phyloP scores from a whole-genome alignment of 2,888 invertebrate genomes.

The Ernsta delagoae region DNA sequence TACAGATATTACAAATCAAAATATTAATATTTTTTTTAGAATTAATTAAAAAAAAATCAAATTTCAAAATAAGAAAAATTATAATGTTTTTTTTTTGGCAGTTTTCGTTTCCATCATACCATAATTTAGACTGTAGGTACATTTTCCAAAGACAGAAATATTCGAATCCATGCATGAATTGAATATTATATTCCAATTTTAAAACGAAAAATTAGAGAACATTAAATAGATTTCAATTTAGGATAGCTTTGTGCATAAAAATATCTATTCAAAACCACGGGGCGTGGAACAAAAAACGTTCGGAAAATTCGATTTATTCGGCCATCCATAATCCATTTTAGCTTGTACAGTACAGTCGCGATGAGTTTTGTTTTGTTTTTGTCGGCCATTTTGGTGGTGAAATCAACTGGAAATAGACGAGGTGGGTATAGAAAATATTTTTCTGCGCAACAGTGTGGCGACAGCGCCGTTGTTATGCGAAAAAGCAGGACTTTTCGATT shows the following conservation, averaged over 20 bases:
- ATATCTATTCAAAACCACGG: slow-evolving; percentile 26
- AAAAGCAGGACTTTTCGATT: slow-evolving; percentile 31
- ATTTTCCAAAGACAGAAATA: no score
- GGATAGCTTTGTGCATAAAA: slow-evolving; percentile 18
- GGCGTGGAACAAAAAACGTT: slow-evolving; percentile 29
- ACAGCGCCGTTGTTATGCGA: slow-evolving; percentile 10
- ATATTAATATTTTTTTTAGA: no score
- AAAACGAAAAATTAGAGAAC: slow-evolving; percentile 1
- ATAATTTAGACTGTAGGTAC: no score
- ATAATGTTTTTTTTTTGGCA: no score
- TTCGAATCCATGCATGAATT: no score
- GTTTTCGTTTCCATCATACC: no score
- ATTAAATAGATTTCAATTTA: not conserved
- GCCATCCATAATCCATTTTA: slow-evolving; percentile 37
- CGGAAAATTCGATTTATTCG: slow-evolving; percentile 33
- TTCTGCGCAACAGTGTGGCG: slow-evolving; percentile 26
- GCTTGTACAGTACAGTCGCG: slow-evolving; percentile 32
- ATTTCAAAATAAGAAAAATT: no score
- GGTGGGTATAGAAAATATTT: slow-evolving; percentile 28
- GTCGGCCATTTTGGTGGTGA: slow-evolving; percentile 22
- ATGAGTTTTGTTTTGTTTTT: slow-evolving; percentile 29
- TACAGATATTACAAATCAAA: no score
- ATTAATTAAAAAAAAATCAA: no score
- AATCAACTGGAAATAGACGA: slow-evolving; percentile 34
- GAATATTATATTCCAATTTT: no score